Evolutionary conservation across 2,888 invertebrate genomes (phyloP), one percentile per base, ranked within the genome.

Genomic region (Drosophila rellima): DNA sequence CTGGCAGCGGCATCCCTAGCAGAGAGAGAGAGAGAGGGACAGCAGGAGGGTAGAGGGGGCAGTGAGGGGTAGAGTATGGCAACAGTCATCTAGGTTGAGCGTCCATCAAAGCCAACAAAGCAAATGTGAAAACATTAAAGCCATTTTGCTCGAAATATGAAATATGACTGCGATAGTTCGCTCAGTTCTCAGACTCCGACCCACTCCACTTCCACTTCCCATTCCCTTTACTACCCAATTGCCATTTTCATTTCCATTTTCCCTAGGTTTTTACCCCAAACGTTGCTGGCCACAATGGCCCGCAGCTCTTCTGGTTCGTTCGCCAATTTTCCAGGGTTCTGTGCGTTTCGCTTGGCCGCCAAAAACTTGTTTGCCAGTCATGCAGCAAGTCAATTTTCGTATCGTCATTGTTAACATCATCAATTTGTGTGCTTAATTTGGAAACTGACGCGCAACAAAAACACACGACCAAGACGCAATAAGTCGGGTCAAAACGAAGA

Each of bases 391-490:
- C 81, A 71, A 85, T 76, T 87, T 80, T 77, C 74, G 75, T 88
- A 86, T 73, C 82, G 85, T 84, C 85, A 89, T 84, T 87, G 88
- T 87, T 87, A 89, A 84, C 85, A 89, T 86, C 85, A 86, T 86
- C 85, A 86, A 86, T 89, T 86, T 86, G 85, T 86, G 88, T 87
- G 88, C 88, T 86, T 86, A 89, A 86, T 87, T 87, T 89, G 84
- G 85, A 86, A 86, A 86, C 89, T 86, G 85, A 86, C 85, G 87
- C 89, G 87, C 88, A 82, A 83, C 89, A 89, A 87, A 71, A 69
- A 65, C 78, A 68, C 26, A 75, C 64, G 67, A 70, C 20, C 31
- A 35, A 42, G 61, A 40, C 20, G 20, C 7, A 20, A 20, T 1
- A 20, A 31, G 47, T 10, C 29, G n/a, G 29, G 17, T 35, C 18